A percentile compares a stretch with the other conserved stretches of the same genome.
Evolutionary conservation across 2,797 vertebrate species (phyloP).

Genomic region (Melanotaenia boesemani): DNA sequence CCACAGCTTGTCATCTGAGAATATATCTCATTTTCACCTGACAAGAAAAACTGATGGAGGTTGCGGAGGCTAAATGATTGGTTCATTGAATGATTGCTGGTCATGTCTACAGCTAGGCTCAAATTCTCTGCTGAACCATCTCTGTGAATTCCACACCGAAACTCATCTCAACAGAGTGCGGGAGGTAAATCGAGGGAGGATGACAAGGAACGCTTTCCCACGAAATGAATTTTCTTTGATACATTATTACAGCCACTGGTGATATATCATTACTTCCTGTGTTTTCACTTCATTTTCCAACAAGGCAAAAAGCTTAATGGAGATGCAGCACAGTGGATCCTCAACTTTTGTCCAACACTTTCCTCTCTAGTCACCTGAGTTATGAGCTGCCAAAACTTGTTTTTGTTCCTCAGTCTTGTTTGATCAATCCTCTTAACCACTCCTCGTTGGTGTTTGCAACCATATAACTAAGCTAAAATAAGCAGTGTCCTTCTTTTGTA

Average conservation of each 20-base stretch:
- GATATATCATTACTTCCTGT: neutral
- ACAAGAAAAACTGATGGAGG: constrained; percentile 40
- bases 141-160: constrained; percentile 13
- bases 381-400: constrained; percentile 22
- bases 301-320: neutral
- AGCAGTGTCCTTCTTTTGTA: constrained; percentile 49
- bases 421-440: constrained; percentile 42
- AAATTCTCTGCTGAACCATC: constrained; percentile 32
- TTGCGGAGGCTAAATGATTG: constrained; percentile 44
- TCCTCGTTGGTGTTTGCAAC: constrained; percentile 41
- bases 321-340: neutral
- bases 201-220: constrained; percentile 23
- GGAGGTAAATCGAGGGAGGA: constrained; percentile 37
- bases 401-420: constrained; percentile 30
- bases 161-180: constrained; percentile 33
- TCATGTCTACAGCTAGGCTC: constrained; percentile 20
- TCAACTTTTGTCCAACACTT: neutral
- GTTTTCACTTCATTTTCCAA: constrained; percentile 6
- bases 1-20: constrained; percentile 44
- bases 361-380: constrained; percentile 19
- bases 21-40: constrained; percentile 59
- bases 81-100: constrained; percentile 34
- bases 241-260: neutral
- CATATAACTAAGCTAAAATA: constrained; percentile 53
- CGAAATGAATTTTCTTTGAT: constrained; percentile 26